Base-by-base conservation (phyloP, 2,113 vertebrate genomes). In the Megaceryle maxima region DNA sequence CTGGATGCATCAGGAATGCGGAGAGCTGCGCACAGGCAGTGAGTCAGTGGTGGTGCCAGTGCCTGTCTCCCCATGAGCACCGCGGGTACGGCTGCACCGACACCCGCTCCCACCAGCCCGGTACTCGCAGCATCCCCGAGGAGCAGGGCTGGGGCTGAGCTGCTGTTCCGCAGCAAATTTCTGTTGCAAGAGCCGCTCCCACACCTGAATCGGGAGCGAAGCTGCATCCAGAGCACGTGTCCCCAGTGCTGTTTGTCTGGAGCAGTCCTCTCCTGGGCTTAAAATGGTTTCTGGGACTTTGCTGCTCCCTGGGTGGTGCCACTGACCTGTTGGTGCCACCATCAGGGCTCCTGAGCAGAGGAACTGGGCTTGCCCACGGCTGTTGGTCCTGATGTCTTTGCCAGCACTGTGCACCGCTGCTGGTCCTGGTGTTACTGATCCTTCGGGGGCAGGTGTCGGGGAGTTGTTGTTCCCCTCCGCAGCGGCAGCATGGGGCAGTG, bases 321-420 rank as follows among this genome's bases (percentile, higher is more conserved):
- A 10, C 28, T 0, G 6, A 20, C 10, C 5, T 1, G 26, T 9
- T n/a, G 19, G 5, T 46, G 77, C n/a, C 70, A 16, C 33, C 2
- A 0, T 0, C 1, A 3, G n/a, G 73, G 51, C 13, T 70, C 15
- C 78, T 19, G 39, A 59, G 37, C 25, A 11, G 68, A 24, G 29
- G 55, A 37, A 50, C 2, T 0, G 1, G 74, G 46, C 16, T 78
- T 1, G 0, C 28, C 16, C 10, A 50, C 10, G 12, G 63, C 67
- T 35, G 17, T 2, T 2, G 14, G 14, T 70, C 37, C 55, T 0
- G 0, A 3, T 1, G 31, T 3, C 20, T 14, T 11, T 31, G 57
- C 26, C 73, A 50, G 59, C 11, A 5, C 39, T 17, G 8, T 19
- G 37, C 26, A 19, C 15, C 21, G 66, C 28, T 0, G 19, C 46